Evolutionary conservation across 2,113 vertebrate species (phyloP).

Genomic region (Nymphicus hollandicus): DNA sequence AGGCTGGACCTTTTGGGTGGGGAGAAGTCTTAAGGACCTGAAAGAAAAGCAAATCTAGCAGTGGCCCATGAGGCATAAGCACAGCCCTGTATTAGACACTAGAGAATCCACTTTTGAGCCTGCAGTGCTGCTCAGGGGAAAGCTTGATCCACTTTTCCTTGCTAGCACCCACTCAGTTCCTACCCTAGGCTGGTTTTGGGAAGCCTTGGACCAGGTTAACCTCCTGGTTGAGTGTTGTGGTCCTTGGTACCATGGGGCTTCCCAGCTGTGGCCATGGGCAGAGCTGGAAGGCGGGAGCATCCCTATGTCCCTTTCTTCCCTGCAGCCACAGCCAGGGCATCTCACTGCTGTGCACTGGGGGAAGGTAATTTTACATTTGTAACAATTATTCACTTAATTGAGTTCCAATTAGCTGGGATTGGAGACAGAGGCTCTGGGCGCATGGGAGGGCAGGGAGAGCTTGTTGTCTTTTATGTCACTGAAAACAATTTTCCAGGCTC

Average conservation of each 20-base stretch:
- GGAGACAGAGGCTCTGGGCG: background rate
- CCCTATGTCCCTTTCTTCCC: background rate
- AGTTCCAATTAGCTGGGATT: conserved; percentile 71
- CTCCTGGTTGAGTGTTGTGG: rapidly evolving
- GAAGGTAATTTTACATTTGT: conserved; percentile 72
- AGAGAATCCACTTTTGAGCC: background rate
- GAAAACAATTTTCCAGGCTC: background rate
- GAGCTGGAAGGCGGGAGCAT: background rate
- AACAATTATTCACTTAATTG: conserved; percentile 80
- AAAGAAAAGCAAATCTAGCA: background rate
- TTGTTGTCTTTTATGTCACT: background rate
- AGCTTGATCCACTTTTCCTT: background rate
- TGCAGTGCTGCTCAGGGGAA: background rate
- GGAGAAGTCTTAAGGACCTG: background rate
- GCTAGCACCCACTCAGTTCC: rapidly evolving
- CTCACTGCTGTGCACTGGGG: background rate
- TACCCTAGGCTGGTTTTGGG: background rate
- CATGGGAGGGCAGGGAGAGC: background rate
- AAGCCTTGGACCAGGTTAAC: background rate
- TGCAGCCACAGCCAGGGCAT: background rate
- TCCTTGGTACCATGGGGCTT: background rate
- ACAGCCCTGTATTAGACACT: background rate
- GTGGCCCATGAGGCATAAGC: background rate
- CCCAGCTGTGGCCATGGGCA: rapidly evolving
- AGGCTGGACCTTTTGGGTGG: background rate